Conservation (phyloP, 2,888 invertebrate species). For the Leuctra nigra region DNA sequence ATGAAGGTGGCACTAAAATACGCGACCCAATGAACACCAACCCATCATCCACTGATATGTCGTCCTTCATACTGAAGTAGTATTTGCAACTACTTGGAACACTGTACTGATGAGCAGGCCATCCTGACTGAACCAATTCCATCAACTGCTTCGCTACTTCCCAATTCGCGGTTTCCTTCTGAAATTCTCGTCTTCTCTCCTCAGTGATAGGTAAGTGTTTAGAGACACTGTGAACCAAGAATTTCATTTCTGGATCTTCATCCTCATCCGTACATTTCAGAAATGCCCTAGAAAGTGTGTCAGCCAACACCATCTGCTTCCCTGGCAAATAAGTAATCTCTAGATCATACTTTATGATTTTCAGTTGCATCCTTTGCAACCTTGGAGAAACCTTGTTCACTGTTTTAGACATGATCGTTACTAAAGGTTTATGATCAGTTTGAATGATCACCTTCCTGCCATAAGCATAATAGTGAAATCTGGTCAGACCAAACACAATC, state of each 20-base stretch:
- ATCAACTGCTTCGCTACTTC: not conserved
- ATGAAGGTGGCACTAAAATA: constrained; percentile 5
- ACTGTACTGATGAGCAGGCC: not conserved
- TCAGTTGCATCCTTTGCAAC: not conserved
- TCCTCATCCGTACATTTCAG: not conserved
- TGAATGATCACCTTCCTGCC: not conserved
- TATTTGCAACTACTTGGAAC: not conserved
- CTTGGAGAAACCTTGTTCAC: not conserved
- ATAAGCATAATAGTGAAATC: constrained; percentile 15
- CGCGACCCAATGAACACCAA: constrained; percentile 6
- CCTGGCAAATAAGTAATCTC: not conserved
- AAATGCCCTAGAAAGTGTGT: not conserved
- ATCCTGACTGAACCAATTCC: too few relatives aligned
- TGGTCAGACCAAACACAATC: constrained; percentile 1
- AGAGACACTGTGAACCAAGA: not conserved
- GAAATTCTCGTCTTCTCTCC: not conserved
- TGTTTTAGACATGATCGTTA: constrained; percentile 10
- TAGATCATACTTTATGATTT: not conserved
- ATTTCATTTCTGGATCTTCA: not conserved
- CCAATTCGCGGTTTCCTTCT: not conserved
- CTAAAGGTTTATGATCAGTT: not conserved
- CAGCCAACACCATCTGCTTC: not conserved
- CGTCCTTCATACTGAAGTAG: not conserved
- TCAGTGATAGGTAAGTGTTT: not conserved
- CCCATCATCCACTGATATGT: constrained; percentile 2